Evolutionary conservation across 2,888 invertebrate genomes (phyloP), one percentile per base, ranked within the genome.

Genomic region (Andrena chrysosceles): DNA sequence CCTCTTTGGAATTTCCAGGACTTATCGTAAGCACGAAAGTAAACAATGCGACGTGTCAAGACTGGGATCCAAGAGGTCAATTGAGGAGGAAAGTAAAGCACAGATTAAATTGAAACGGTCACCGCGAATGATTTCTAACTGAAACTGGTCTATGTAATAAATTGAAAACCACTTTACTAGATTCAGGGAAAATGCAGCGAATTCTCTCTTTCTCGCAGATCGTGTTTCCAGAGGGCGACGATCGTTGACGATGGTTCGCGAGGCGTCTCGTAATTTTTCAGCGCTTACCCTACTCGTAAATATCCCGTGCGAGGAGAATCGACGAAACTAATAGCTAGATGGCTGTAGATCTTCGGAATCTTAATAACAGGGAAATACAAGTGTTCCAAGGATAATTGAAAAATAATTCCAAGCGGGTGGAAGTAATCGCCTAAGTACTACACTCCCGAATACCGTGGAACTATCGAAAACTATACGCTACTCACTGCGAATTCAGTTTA

Each of bases 401-500:
- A 16, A 42, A 1, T 42, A 42, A 42, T 13, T 42, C 13, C 4
- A 16, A 16, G 13, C 35, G 10, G 2, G 35, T 35, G 1, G 10
- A 35, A 35, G 4, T 16, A 42, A 13, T 42, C 42, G 42, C 42
- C 13, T 13, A 42, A 42, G 13, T 16, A 10, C 13, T 10, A 20
- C 31, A 54, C 20, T 7, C 23, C 54, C 54, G 52, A 31, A 13
- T 13, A 48, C 31, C 0, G 54, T 10, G 23, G 23, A 26, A 33
- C 20, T 16, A 10, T 6, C 54, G 35, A 26, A 49, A 48, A 73
- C 10, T 1, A 69, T 26, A 6, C 1, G 7, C 1, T n/a, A 79
- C 79, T 73, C 8, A 84, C 84, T 23, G 49, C 16, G n/a, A 52
- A 52, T 10, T 16, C 49, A 71, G 54, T 26, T 56, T 71, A 60